Evolutionary conservation across 2,888 invertebrate genomes (phyloP).

Genomic region (Chrysolina americana): DNA sequence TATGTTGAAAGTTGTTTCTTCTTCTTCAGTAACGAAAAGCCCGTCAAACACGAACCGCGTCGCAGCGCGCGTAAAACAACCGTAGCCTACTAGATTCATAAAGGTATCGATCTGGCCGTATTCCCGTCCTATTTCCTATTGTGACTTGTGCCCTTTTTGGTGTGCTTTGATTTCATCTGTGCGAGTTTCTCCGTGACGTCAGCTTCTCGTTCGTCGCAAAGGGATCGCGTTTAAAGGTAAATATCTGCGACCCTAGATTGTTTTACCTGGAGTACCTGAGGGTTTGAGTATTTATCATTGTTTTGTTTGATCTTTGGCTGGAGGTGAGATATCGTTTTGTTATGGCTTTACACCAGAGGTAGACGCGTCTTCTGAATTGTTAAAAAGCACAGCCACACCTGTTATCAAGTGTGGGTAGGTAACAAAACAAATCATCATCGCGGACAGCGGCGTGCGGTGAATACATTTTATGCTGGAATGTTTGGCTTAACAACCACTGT

Average conservation of each 20-base stretch:
- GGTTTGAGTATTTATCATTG: background rate
- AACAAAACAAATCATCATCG: constrained; percentile 24
- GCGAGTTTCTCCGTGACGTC: constrained; percentile 16
- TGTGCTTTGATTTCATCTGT: constrained; percentile 3
- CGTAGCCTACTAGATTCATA: background rate
- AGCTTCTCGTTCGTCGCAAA: background rate
- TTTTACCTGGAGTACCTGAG: background rate
- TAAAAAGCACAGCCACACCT: constrained; percentile 16
- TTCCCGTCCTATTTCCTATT: background rate
- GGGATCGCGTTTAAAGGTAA: constrained; percentile 8
- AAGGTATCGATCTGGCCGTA: constrained; percentile 1
- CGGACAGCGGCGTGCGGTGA: constrained; percentile 13
- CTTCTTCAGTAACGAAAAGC: constrained; percentile 19
- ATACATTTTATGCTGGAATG: background rate
- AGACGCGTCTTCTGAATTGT: background rate
- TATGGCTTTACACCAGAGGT: background rate
- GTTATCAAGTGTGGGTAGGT: constrained; percentile 20
- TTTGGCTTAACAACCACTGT: constrained; percentile 55
- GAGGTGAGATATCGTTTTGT: background rate
- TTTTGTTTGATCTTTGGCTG: constrained; percentile 1
- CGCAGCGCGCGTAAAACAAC: background rate
- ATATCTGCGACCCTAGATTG: constrained; percentile 6
- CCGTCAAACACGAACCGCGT: background rate
- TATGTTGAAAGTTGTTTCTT: constrained; percentile 17
- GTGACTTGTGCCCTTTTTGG: constrained; percentile 5